Evolutionary conservation across 2,797 vertebrate genomes (phyloP).

Genomic region (Cyprinodon diabolis): DNA sequence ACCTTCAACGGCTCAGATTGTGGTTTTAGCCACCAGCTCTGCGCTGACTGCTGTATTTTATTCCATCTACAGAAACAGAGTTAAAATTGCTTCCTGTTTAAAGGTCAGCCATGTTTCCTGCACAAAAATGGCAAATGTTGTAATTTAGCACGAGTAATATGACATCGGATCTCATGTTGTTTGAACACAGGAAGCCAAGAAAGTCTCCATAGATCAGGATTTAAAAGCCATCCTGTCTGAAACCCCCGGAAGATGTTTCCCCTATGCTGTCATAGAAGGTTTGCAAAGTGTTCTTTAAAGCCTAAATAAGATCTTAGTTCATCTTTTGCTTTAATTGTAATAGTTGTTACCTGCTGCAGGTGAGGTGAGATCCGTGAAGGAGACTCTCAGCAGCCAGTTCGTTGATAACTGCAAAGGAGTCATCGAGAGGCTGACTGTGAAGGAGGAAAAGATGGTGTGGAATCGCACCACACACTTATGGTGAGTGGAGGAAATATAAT

Average conservation of each 20-base stretch:
- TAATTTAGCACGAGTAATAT: neutral
- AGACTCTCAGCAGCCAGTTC: constrained; percentile 93
- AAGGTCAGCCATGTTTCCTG: constrained; percentile 76
- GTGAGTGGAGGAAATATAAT: constrained; percentile 62
- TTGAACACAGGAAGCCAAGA: constrained; percentile 86
- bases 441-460: constrained; percentile 98
- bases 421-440: constrained; percentile 89
- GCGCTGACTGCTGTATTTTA: constrained; percentile 88
- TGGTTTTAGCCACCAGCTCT: constrained; percentile 86
- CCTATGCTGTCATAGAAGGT: constrained; percentile 94
- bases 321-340: neutral
- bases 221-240: constrained; percentile 86
- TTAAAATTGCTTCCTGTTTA: constrained; percentile 81
- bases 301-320: neutral
- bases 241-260: constrained; percentile 91
- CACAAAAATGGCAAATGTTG: constrained; percentile 1
- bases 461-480: constrained; percentile 94
- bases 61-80: constrained; percentile 85
- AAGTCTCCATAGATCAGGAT: constrained; percentile 86
- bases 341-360: constrained; percentile 70
- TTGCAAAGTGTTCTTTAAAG: neutral
- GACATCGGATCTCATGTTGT: neutral
- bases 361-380: constrained; percentile 89
- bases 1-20: constrained; percentile 84
- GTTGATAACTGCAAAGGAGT: constrained; percentile 94